These are phyloP conservation scores for Trichogramma pretiosum DNA, from an alignment of 1,140 invertebrate species.

Conservation along the genomic window DNA sequence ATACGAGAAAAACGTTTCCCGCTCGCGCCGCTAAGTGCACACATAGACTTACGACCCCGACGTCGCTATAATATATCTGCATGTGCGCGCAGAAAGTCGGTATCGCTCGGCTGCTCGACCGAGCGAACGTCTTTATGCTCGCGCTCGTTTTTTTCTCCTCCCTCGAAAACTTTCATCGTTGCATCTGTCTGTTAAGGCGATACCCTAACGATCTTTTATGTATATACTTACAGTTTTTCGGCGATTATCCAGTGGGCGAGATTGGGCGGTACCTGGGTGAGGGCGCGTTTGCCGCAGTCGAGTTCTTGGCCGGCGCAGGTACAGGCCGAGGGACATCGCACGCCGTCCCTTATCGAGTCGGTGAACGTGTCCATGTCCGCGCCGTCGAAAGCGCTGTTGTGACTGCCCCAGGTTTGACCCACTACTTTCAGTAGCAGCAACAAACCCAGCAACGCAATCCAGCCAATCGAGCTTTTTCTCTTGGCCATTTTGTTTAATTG, in stretches of 20 bases:
- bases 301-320: slow-evolving; percentile 66
- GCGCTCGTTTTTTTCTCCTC: no score
- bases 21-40: no score
- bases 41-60: no score
- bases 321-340: slow-evolving; percentile 69
- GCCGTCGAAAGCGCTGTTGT: background rate
- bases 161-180: no score
- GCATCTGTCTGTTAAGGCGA: no score
- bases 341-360: slow-evolving; percentile 34
- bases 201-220: no score
- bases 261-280: slow-evolving; percentile 68
- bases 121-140: no score
- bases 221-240: slow-evolving; percentile 74
- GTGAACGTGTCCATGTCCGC: background rate
- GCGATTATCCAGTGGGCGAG: slow-evolving; percentile 56
- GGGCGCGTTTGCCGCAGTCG: slow-evolving; percentile 70
- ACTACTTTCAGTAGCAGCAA: background rate
- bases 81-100: background rate
- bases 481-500: no score
- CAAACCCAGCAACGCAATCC: background rate
- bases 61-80: no score
- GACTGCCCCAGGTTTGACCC: background rate
- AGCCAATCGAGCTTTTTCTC: no score
- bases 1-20: no score
- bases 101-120: background rate